Percentiles rank a stretch among this genome's conserved stretches.
These are phyloP conservation scores for Brachyhypopomus gauderio DNA, from an alignment of 2,113 vertebrate species.

Conservation along the genomic window DNA sequence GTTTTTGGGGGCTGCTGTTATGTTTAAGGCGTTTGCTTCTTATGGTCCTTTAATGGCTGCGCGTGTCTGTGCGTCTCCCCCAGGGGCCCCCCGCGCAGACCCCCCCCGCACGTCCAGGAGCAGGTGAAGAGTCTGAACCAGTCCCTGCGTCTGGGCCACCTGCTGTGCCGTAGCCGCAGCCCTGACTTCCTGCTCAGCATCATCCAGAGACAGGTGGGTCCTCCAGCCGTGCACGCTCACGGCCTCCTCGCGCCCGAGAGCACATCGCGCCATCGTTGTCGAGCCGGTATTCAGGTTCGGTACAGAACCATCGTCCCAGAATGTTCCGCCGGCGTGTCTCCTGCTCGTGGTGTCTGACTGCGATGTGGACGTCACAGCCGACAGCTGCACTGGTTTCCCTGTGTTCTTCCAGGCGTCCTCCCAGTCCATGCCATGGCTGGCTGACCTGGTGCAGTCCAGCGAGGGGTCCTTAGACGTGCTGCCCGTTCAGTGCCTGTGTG, in stretches of 20 bases:
- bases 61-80: background rate
- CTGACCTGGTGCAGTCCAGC: conserved; percentile 95
- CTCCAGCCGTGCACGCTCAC: too few species aligned
- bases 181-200: conserved; percentile 97
- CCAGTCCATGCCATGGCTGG: conserved; percentile 98
- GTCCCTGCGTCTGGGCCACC: conserved; percentile 90
- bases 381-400: background rate
- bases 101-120: conserved; percentile 89
- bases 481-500: conserved; percentile 95
- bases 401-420: conserved; percentile 85
- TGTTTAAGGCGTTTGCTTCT: background rate
- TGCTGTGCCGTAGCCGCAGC: conserved; percentile 92
- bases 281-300: too few species aligned
- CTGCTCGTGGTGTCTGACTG: background rate
- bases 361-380: too few species aligned
- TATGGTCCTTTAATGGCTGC: background rate
- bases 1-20: background rate
- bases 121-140: conserved; percentile 94
- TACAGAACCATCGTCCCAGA: background rate
- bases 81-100: conserved; percentile 92
- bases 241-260: too few species aligned
- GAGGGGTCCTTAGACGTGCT: conserved; percentile 96
- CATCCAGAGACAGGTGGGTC: conserved; percentile 93
- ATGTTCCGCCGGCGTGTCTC: background rate
- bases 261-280: too few species aligned